Evolutionary conservation across 2,888 invertebrate genomes (phyloP).

Genomic region (Auanema freiburgensis): DNA sequence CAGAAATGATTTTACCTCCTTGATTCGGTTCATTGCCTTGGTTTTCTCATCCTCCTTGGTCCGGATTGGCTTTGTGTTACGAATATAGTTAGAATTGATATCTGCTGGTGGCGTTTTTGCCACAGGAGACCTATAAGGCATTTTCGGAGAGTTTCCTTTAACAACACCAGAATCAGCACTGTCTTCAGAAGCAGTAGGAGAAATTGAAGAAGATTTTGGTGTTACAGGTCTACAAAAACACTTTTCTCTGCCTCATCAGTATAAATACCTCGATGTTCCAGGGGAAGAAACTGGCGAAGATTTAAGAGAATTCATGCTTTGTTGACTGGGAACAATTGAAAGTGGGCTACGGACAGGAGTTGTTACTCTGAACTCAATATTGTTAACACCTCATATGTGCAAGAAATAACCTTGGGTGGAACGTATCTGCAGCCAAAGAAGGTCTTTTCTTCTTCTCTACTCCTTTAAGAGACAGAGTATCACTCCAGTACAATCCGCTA

Average conservation of each 20-base stretch:
- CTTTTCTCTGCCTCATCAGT: not conserved
- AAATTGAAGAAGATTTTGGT: conserved; percentile 18
- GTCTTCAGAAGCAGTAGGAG: conserved; percentile 17
- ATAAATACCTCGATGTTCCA: conserved; percentile 2
- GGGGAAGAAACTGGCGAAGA: not conserved
- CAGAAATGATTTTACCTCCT: conserved; percentile 8
- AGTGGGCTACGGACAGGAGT: not conserved
- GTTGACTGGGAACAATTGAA: not conserved
- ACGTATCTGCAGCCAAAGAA: conserved; percentile 18
- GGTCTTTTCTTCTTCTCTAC: conserved; percentile 16
- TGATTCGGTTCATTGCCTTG: conserved; percentile 13
- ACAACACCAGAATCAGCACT: conserved; percentile 18
- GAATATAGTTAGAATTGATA: not conserved
- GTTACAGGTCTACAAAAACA: conserved; percentile 14
- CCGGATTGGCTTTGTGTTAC: not conserved
- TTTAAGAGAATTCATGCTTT: not conserved
- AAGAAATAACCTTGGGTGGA: conserved; percentile 9
- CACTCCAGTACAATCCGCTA: not conserved
- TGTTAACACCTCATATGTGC: not conserved
- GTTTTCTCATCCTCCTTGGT: conserved; percentile 7
- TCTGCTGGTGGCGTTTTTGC: not conserved
- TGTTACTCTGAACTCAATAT: not conserved
- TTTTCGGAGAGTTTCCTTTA: conserved; percentile 6
- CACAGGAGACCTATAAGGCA: conserved; percentile 4
- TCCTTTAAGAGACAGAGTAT: conserved; percentile 4